Evolutionary conservation across 2,113 vertebrate genomes (phyloP).

Genomic region (Pycnonotus jocosus): DNA sequence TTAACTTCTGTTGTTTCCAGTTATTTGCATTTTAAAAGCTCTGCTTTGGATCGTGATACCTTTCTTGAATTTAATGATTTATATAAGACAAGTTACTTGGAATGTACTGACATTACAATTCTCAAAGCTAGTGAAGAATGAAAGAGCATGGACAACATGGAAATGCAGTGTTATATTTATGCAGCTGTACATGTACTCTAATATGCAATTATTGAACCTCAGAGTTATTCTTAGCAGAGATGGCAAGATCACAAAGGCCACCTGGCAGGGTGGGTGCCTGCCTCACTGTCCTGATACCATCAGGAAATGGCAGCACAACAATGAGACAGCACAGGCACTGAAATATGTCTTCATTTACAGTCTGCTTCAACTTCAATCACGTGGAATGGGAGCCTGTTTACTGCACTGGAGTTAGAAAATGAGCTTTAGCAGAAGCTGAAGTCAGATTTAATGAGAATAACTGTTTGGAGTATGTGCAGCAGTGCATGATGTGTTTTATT

Average conservation of each 20-base stretch:
- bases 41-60: background rate
- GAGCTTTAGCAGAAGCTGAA: background rate
- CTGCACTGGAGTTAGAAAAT: background rate
- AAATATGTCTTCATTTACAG: background rate
- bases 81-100: background rate
- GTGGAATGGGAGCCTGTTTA: background rate
- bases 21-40: constrained; percentile 1
- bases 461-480: background rate
- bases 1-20: background rate
- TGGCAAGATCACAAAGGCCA: background rate
- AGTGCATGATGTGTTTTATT: background rate
- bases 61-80: background rate
- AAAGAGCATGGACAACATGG: background rate
- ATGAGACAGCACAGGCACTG: background rate
- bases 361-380: background rate
- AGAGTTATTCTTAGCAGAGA: background rate
- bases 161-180: background rate
- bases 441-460: background rate
- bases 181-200: background rate
- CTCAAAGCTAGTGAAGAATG: background rate
- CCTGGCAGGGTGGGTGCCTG: background rate
- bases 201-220: background rate
- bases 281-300: background rate
- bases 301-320: background rate
- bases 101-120: background rate